Base-by-base conservation (phyloP, 2,888 invertebrate species). In the Papilio demoleus region DNA sequence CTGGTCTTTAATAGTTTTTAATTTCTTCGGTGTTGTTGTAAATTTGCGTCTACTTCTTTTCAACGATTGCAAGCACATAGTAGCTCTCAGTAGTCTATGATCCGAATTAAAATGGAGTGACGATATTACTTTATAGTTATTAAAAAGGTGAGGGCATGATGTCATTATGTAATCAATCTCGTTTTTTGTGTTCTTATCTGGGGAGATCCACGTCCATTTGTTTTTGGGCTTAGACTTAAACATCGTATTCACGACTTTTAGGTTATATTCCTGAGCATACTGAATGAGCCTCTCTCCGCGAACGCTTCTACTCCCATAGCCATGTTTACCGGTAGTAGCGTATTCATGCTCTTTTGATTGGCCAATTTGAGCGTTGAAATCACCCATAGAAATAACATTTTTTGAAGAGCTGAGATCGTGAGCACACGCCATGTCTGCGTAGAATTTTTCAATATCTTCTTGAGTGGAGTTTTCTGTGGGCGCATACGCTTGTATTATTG, bases 381-480 rank as follows among this genome's bases (percentile, higher is more conserved):
- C 70, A n/a, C 71, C 74, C 56, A 73, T 74, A 42, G 69, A 72
- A 17, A 73, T 42, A 9, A 70, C 34, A 56, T 74, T 31, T 11
- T 73, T 36, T 0, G 68, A 64, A 24, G 71, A 68, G 2, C 12
- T 58, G 17, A 58, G 61, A 11, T 70, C 64, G 31, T 74, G 71
- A 38, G 72, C 71, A 65, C 65, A 67, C 24, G 38, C 67, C 14
- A 71, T 22, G 60, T 73, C 70, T 27, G 65, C 50, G 62, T 72
- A 74, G 19, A 74, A 74, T 0, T 50, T 70, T 11, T 73, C 74
- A 62, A 75, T 72, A 17, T 72, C 75, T 38, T 75, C 74, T 19
- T 70, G 67, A 19, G 72, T 59, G 56, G 73, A 75, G 38, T 24
- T 66, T 61, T 74, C 74, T 17, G 71, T 76, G 17, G 72, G 73